Base-by-base conservation (phyloP, 1,140 invertebrate species). In the Drosophila pruinosa region DNA sequence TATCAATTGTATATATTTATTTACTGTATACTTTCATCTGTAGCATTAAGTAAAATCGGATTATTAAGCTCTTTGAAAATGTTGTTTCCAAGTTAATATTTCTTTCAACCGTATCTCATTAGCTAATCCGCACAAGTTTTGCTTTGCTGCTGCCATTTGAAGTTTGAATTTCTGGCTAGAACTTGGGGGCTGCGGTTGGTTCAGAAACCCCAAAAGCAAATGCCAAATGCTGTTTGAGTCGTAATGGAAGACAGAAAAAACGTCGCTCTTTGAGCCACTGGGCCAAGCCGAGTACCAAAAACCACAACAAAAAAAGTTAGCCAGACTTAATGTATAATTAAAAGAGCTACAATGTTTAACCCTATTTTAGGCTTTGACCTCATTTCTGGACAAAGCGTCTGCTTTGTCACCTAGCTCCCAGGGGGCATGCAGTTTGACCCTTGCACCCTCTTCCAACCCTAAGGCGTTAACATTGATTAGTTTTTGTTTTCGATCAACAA, bases 401-500 rank as follows among this genome's bases (percentile, higher is more conserved):
- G 65, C 63, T 34, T 67, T 70, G 81, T 67, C 81, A 86, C 80
- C 64, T 86, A 43, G 3, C 39, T 22, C 24, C 54, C 39, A 21
- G 4, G 41, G 57, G 41, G 57, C 57, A 36, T 50, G 14, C 6
- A 36, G 50, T 24, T 39, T 7, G 2, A 2, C 22, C 1, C 45
- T 15, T 3, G n/a, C n/a, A 8, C 4, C 26, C 1, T 7, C 17
- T 17, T 10, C 4, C 4, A 26, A 4, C 21, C 31, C 15, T n/a
- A 2, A 4, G 39, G 58, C 39, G 21, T 24, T 21, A 57, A 41
- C 63, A 88, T 86, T 86, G 81, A 86, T 86, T 88, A 86, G 81
- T 86, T 86, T 86, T 86, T 86, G 82, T 81, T 88, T 88, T 88
- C 82, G 81, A 82, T 86, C 81, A 86, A 88, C 82, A 81, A 81